Base-by-base conservation (phyloP, 1,140 invertebrate genomes). In the Drosophila mauritiana region DNA sequence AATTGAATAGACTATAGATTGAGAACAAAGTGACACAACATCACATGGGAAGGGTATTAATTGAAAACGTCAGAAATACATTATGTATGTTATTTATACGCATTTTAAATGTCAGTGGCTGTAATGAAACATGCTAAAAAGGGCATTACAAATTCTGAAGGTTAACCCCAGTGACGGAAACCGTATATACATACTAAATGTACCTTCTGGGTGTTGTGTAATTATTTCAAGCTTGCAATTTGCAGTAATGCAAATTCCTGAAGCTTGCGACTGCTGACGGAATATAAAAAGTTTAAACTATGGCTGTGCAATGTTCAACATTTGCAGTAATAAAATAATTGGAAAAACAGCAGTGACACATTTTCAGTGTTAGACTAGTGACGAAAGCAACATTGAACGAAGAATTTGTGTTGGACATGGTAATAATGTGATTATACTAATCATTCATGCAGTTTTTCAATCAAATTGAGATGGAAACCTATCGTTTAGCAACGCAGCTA, bases 71-170 rank as follows among this genome's bases (percentile, higher is more conserved):
- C 7, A 27, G n/a, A 48, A 27, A n/a, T 31, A n/a, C 3, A 48
- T 27, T 27, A n/a, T 48, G n/a, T 25, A 7, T 27, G 1, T n/a
- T 48, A 27, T 27, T 48, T 48, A 48, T n/a, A 15, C 22, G 27
- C 46, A 22, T 48, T 48, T 31, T 15, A 31, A 49, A 49, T 49
- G 25, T 31, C 46, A 49, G 15, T 11, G 46, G 48, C 27, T 7
- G 48, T 36, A 36, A 51, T 51, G 17, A 51, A 51, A 34, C 48
- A 34, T 17, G 27, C 15, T 49, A 1, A 11, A 36, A 51, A 51
- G 27, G 48, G 27, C 27, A 51, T 51, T 15, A 1, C 1, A 34
- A n/a, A 31, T 49, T 49, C 17, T 31, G n/a, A 31, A 49, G 48
- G 48, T 49, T 34, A 49, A 27, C 6, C 13, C 15, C 0, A 15